Evolutionary conservation across 1,140 invertebrate genomes (phyloP), one percentile per base, ranked within the genome.

Genomic region (Drosophila arizonae): DNA sequence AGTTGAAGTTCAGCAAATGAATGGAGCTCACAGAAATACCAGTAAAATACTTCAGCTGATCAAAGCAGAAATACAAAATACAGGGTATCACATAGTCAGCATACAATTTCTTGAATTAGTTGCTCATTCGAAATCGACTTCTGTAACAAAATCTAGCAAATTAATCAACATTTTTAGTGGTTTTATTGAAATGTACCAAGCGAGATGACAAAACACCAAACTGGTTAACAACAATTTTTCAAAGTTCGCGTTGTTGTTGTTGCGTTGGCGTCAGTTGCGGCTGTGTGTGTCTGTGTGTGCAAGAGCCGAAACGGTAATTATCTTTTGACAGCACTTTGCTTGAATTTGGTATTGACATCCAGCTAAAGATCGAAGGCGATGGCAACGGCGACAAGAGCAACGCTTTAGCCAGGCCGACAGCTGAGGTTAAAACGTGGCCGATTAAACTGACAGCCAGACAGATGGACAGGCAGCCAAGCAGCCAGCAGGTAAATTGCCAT

Each of bases 321-420:
- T 88, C 82, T 88, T 88, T 88, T 86, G 82, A 86, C 82, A 86
- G 84, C 82, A 82, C 76, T 82, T 88, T 82, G 82, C 79, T 71
- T 81, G 82, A 82, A 82, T 86, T 86, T 87, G 79, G 76, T 68
- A 79, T 70, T 76, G 79, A 88, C 82, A 87, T n/a, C 45, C 56
- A 36, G 72, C 65, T 68, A 70, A 81, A 72, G 66, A 73, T 78
- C 66, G 72, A 39, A 45, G 64, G 51, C 64, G 52, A 46, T 70
- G 74, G 64, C 70, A 61, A 67, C 43, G 58, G 56, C 72, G 65
- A 76, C 81, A 82, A 78, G 78, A 72, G 65, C 76, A 60, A 64
- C 70, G 81, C 67, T 80, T 84, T 84, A 65, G 61, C 66, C 55
- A 39, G 58, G 66, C 71, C 77, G 81, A 85, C 81, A 80, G 73